Base-by-base conservation (phyloP, 53 echinoderm and acorn worm genomes). In the Crossaster papposus region DNA sequence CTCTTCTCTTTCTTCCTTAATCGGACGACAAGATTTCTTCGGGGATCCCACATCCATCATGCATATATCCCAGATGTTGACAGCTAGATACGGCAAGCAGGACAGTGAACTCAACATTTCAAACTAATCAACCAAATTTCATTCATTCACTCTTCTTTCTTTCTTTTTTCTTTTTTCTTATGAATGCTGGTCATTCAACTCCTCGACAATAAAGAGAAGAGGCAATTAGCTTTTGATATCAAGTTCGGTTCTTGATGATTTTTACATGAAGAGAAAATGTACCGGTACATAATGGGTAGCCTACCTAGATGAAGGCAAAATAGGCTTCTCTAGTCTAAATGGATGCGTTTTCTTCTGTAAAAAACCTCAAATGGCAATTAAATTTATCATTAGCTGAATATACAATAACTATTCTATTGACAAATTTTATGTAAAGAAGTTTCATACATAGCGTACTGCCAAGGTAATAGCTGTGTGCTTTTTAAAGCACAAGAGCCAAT, bases 31-130 rank as follows among this genome's bases (percentile, higher is more conserved):
- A 77, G 87, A 77, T 76, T 76, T 75, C 76, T 76, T 77, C 87
- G 22, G 30, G 34, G 54, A 28, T 62, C 54, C 62, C 75, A 77
- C 87, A 87, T 87, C 87, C 87, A 77, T 87, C 87, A 87, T 77
- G 33, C 26, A 76, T 77, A 50, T 76, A 76, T 55, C 36, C 22
- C 70, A 63, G 24, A 54, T 75, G 54, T 51, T 50, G 51, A 79
- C 79, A 52, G 79, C 51, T 23, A 18, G 17, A 5, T 77, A 14
- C 29, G 24, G 36, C 32, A 76, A 36, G 33, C 72, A 75, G 87
- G 87, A 77, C 87, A 77, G 35, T 54, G 87, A 87, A 87, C 87
- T 63, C 87, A 23, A 32, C 68, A 72, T 72, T 22, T 85, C 70
- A 65, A 36, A 38, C 13, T 38, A n/a, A 81, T 24, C 63, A 26